Conservation (phyloP, 2,113 vertebrate genomes). For the Accipiter cooperii region DNA sequence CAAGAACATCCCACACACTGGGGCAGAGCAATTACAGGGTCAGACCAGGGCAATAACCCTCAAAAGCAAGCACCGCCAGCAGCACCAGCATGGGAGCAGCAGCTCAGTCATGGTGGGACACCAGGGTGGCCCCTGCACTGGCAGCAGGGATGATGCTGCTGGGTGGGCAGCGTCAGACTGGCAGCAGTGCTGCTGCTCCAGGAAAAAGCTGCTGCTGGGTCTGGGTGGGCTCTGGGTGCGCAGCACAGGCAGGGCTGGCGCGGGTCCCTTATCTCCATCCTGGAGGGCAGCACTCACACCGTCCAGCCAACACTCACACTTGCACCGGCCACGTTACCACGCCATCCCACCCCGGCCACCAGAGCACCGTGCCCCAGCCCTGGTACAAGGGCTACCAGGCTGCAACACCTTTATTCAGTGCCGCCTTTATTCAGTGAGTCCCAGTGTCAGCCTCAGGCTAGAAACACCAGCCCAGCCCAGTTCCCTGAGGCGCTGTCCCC, state of each 20-base stretch:
- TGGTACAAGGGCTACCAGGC: background rate
- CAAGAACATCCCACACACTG: background rate
- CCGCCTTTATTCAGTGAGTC: background rate
- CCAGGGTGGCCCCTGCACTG: background rate
- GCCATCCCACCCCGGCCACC: accelerated
- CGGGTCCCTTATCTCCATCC: background rate
- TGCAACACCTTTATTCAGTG: background rate
- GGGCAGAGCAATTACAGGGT: background rate
- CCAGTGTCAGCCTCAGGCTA: accelerated
- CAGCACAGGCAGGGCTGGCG: background rate
- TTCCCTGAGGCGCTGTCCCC: accelerated
- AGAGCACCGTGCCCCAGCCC: accelerated
- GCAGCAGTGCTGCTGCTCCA: background rate
- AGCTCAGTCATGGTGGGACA: background rate
- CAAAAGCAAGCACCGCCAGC: background rate
- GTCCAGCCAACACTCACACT: accelerated
- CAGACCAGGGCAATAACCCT: background rate
- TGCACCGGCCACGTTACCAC: accelerated
- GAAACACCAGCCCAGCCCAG: background rate
- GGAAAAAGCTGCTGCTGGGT: background rate
- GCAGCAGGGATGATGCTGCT: accelerated
- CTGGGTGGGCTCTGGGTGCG: background rate
- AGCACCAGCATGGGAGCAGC: background rate
- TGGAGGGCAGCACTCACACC: background rate
- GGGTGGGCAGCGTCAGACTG: background rate